Evolutionary conservation across 2,113 vertebrate genomes (phyloP), one percentile per base, ranked within the genome.

Genomic region (Tricholaema leucomelas): DNA sequence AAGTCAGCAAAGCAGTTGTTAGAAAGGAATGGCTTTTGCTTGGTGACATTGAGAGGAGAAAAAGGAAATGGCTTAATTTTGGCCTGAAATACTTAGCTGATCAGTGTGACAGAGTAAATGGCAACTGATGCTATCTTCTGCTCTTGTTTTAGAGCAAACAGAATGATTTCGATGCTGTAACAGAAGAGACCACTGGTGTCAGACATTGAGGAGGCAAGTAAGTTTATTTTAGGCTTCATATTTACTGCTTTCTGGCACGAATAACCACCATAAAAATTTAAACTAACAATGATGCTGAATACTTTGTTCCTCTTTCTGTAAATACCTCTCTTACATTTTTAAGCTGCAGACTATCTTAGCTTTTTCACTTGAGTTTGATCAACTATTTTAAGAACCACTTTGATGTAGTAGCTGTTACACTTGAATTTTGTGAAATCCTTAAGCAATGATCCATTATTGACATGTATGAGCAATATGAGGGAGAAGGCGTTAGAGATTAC

Each of bases 41-140:
- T 48, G 25, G 56, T 93, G 88, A 72, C 81, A 72, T 90, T 88
- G 84, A 88, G 42, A 83, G 88, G 36, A 74, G 85, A 55, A 58
- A 80, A 72, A 19, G 46, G 18, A 73, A 27, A 66, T 35, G 23
- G 30, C 19, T 88, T 88, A 52, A 63, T 94, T 84, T 79, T 40
- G n/a, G 7, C 18, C 30, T 64, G n/a, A 78, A 90, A 78, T 64
- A 18, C n/a, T 82, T 76, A 70, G 76, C 65, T 93, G 65, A 78
- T 78, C 8, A 35, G 38, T 61, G 54, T 88, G 66, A 58, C 42
- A 14, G 30, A 31, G 24, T 50, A 55, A 87, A 67, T 30, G 46
- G 28, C 23, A 76, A 83, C 52, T 16, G 77, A 35, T 0, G 0
- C 58, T 86, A 73, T 74, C 88, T 81, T 80, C 61, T 88, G 56